Evolutionary conservation across 2,888 invertebrate genomes (phyloP).

Genomic region (Drosophila barbarae): DNA sequence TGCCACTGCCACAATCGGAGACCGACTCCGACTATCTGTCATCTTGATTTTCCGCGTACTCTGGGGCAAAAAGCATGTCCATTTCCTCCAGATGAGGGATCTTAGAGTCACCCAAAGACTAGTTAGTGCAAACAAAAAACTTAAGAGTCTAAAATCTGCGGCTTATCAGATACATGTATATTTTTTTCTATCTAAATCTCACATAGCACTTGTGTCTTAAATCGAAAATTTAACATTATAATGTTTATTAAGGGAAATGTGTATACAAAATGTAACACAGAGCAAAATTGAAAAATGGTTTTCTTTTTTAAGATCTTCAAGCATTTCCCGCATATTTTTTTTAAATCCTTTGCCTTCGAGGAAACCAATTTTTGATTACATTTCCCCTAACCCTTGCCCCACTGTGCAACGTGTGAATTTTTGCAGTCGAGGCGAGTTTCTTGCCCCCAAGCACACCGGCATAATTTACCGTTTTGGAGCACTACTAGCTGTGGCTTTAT

Average conservation of each 20-base stretch:
- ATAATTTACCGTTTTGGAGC: slow-evolving; percentile 67
- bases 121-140: background rate
- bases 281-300: background rate
- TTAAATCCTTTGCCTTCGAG: background rate
- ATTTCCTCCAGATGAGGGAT: background rate
- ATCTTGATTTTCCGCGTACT: slow-evolving; percentile 65
- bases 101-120: background rate
- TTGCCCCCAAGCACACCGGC: slow-evolving; percentile 53
- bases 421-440: slow-evolving; percentile 17
- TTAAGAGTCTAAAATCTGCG: background rate
- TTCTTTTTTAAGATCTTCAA: background rate
- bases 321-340: too few species aligned
- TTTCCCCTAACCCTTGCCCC: slow-evolving; percentile 11
- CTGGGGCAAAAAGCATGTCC: slow-evolving; percentile 32
- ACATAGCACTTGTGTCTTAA: background rate
- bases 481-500: slow-evolving; percentile 20
- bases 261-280: background rate
- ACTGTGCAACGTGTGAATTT: slow-evolving; percentile 38
- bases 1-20: slow-evolving; percentile 12
- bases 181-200: background rate
- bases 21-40: slow-evolving; percentile 49
- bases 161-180: too few species aligned
- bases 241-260: background rate
- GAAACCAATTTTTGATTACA: background rate
- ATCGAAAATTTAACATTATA: background rate